phyloP scores from a whole-genome alignment of 2,113 vertebrate genomes.

The Chaetorhynchus papuensis region DNA sequence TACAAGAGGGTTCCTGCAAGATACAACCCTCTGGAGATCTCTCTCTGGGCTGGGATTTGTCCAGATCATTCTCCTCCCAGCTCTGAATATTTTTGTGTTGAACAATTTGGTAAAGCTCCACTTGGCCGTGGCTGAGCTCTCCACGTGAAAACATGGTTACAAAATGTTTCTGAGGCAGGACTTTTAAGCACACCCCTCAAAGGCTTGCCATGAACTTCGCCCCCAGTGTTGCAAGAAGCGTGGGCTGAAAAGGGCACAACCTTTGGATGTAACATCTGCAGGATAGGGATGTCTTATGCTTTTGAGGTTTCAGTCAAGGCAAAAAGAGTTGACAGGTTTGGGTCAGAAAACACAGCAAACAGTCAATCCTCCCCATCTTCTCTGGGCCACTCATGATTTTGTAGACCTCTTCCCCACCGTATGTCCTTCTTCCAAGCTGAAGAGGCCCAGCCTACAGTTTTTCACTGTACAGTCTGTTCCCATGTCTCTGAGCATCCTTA shows the following conservation, averaged over 20 bases:
- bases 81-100: conserved; percentile 23
- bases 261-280: neutral
- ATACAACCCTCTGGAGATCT: neutral
- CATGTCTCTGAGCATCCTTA: neutral
- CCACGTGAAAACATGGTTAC: conserved; percentile 34
- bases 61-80: neutral
- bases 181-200: neutral
- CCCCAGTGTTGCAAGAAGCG: neutral
- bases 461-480: neutral
- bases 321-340: neutral
- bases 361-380: neutral
- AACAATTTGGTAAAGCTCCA: conserved; percentile 33
- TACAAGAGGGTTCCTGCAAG: neutral
- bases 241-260: neutral
- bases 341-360: neutral
- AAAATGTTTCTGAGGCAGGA: conserved; percentile 31
- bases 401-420: neutral
- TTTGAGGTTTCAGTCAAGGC: neutral
- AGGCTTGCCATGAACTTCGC: conserved; percentile 17
- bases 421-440: neutral
- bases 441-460: neutral
- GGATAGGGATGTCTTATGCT: neutral
- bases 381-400: neutral
- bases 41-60: neutral
- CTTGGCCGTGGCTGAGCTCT: neutral